A percentile compares a stretch with the other conserved stretches of the same genome.
These are phyloP conservation scores for Microtus pennsylvanicus DNA, from an alignment of 2,113 vertebrate genomes.

Conservation along the genomic window DNA sequence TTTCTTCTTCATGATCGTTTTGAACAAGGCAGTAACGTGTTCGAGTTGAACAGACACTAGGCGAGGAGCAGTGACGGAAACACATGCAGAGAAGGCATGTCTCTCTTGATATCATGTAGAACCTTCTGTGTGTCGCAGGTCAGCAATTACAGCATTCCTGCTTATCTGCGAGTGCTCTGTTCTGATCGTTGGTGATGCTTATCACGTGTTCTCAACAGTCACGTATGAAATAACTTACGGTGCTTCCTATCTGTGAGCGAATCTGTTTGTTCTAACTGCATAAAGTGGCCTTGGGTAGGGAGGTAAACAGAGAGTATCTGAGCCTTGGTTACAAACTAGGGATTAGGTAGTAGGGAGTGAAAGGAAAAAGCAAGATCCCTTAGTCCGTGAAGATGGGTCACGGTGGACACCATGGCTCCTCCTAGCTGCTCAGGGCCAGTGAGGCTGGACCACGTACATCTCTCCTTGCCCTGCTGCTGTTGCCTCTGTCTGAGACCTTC, in stretches of 20 bases:
- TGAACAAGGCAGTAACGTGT: not conserved
- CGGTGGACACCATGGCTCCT: not conserved
- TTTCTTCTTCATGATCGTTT: not conserved
- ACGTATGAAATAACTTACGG: not conserved
- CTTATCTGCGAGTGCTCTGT: not conserved
- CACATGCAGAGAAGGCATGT: not conserved
- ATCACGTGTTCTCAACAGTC: not conserved
- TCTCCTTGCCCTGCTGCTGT: not conserved
- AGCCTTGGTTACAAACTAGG: conserved; percentile 3
- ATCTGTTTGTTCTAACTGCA: not conserved
- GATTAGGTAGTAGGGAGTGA: not conserved
- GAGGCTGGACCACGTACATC: rapidly evolving
- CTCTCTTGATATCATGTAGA: not conserved
- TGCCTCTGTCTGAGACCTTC: not conserved
- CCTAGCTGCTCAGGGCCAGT: not conserved
- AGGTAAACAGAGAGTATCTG: not conserved
- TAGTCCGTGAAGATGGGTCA: not conserved
- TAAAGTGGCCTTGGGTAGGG: not conserved
- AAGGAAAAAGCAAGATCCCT: not conserved
- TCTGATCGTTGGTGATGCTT: not conserved
- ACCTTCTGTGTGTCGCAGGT: not conserved
- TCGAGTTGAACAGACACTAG: not conserved
- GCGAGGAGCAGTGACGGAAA: not conserved
- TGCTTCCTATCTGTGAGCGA: not conserved
- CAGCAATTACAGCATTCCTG: not conserved